Base-by-base conservation (phyloP, 2,113 vertebrate genomes). In the Psittacara wagleri region DNA sequence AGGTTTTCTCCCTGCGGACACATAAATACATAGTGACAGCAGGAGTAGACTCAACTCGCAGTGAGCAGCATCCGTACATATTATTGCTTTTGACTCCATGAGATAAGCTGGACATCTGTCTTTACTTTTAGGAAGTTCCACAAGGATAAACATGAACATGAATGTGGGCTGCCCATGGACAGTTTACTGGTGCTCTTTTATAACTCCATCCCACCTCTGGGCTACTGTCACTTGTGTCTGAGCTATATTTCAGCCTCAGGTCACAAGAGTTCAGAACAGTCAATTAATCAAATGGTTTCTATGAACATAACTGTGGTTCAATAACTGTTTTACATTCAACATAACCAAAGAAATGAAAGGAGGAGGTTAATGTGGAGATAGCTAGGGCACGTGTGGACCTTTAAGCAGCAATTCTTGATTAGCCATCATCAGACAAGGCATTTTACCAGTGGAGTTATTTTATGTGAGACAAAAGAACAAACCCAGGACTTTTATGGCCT, bases 21-120 rank as follows among this genome's bases (percentile, higher is more conserved):
- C 88, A 97, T 89, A 82, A 96, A 97, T 91, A 95, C 57, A 62
- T 12, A 86, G 90, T 84, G 92, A 95, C 95, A 96, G 94, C 67
- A 94, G 91, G 88, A 86, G 68, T 18, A 95, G 72, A 83, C 57
- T 94, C 67, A 76, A 73, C n/a, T 93, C 19, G 0, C 63, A 96
- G 82, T 17, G 17, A 95, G 86, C 92, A 93, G 70, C 68, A 78
- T 79, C 87, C 62, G 1, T 89, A 94, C 51, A 43, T 77, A 94
- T 88, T 75, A 96, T 94, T 95, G 72, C 90, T 77, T 77, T 66
- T 86, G 74, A 95, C 86, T 94, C 68, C 54, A 88, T 5, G 85
- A 96, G 94, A 82, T 80, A 96, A 97, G 63, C 83, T 73, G 73
- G 66, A 91, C 75, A 96, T 95, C 87, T 96, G 74, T 83, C 94